Percentiles rank a stretch among this genome's conserved stretches.
Conservation (phyloP, 35 echinoderm and acorn worm species). For the Amphiura filiformis region DNA sequence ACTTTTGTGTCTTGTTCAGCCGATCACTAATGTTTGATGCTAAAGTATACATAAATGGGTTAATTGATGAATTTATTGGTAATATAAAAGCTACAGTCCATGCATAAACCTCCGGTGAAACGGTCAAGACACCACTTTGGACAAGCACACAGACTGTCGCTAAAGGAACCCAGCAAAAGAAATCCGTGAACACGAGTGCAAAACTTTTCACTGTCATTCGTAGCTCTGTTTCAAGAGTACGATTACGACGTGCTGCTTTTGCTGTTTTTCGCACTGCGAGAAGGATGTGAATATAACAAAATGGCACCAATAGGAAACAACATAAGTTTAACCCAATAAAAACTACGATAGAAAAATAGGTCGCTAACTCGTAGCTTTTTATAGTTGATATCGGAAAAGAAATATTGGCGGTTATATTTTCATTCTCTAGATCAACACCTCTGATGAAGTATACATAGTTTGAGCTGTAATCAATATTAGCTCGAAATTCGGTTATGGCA, state of each 20-base stretch:
- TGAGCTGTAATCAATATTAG: background rate
- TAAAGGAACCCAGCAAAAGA: slow-evolving; percentile 61
- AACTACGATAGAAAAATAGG: slow-evolving; percentile 33
- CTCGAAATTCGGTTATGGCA: background rate
- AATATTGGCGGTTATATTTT: background rate
- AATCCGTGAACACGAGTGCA: slow-evolving; percentile 41
- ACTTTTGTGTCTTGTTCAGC: background rate
- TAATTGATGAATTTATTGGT: slow-evolving; percentile 83
- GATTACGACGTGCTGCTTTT: background rate
- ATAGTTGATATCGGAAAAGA: slow-evolving; percentile 24
- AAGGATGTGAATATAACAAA: slow-evolving; percentile 5
- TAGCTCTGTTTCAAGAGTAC: slow-evolving; percentile 6
- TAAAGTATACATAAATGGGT: slow-evolving; percentile 79
- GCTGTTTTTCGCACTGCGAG: slow-evolving; percentile 17
- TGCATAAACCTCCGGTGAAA: slow-evolving; percentile 50
- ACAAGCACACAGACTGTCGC: slow-evolving; percentile 37
- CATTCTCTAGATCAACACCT: background rate
- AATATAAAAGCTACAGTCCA: slow-evolving; percentile 82
- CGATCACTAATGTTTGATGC: background rate
- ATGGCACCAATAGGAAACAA: background rate
- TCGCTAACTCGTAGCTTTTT: slow-evolving; percentile 2
- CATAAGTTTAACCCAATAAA: slow-evolving; percentile 39
- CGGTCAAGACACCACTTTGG: slow-evolving; percentile 1
- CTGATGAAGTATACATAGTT: background rate
- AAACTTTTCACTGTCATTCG: slow-evolving; percentile 52